phyloP scores from a whole-genome alignment of 1,140 invertebrate genomes.

The Druon quercuslanigerum region DNA sequence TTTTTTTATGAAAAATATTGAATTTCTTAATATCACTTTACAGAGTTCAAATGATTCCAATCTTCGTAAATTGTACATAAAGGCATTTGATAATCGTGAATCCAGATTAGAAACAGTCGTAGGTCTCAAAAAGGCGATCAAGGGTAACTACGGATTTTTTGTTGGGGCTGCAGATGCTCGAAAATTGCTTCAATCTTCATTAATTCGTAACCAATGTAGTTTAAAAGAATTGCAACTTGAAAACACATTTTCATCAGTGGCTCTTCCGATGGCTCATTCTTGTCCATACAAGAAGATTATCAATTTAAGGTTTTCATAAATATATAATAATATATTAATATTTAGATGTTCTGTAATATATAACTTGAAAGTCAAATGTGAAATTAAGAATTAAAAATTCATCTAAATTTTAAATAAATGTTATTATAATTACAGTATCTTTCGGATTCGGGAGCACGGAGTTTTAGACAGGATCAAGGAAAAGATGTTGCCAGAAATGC shows the following conservation, averaged over 20 bases:
- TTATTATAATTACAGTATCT: constrained; percentile 56
- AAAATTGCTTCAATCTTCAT: constrained; percentile 63
- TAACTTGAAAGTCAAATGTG: neutral
- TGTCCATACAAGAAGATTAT: constrained; percentile 73
- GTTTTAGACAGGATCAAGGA: constrained; percentile 65
- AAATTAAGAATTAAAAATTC: neutral
- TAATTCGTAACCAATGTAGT: constrained; percentile 69
- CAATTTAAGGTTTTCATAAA: constrained; percentile 64
- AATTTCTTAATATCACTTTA: neutral
- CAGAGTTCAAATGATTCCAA: constrained; percentile 70
- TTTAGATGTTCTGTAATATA: neutral
- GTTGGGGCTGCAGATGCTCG: constrained; percentile 70
- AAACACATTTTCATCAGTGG: constrained; percentile 66
- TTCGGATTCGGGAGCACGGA: constrained; percentile 70
- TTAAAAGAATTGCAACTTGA: constrained; percentile 67
- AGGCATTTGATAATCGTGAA: constrained; percentile 68
- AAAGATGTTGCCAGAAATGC: constrained; percentile 68
- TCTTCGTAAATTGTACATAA: constrained; percentile 70
- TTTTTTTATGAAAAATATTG: neutral
- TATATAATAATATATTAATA: too few species aligned
- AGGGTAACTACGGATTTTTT: constrained; percentile 73
- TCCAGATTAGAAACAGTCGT: constrained; percentile 63
- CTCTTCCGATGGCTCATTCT: constrained; percentile 68
- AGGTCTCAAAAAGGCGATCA: constrained; percentile 66
- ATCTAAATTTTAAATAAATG: constrained; percentile 14